Base-by-base conservation (phyloP, 2,888 invertebrate genomes). In the Orthonevra nobilis region DNA sequence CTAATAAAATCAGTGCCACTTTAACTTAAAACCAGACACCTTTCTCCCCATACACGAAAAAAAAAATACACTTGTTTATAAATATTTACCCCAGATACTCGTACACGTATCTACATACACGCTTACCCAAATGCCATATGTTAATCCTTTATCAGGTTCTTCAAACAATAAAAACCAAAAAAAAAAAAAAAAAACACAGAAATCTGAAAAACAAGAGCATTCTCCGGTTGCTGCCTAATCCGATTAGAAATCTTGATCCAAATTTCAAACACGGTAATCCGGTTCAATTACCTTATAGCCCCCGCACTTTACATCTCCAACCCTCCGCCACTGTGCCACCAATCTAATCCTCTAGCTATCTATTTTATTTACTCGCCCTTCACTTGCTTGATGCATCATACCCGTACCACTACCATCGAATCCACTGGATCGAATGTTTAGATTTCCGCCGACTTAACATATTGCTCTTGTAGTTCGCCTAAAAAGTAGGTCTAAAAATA, bases 381-480 rank as follows among this genome's bases (percentile, higher is more conserved):
- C 7, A 1, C 4, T 15, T 12, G 12, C 15, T 28, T 12, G 60
- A 30, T 61, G 48, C 60, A 68, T 44, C 44, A n/a, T n/a, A n/a
- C n/a, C n/a, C n/a, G n/a, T n/a, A n/a, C n/a, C n/a, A 75, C 20
- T 30, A n/a, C 28, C 38, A 52, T 6, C 9, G 48, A 64, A 42
- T 72, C 30, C 44, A 58, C 46, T 60, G 46, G 60, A 73, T 61
- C 38, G 32, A 73, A 79, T 79, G 79, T 79, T 79, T 73, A 68
- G 60, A 61, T 77, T 64, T 54, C 36, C 19, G 56, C 56, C 63
- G 36, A 56, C 60, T 58, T 50, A 75, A 68, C 52, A 44, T 15
- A 60, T 38, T 61, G 61, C 40, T 20, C 15, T n/a, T n/a, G n/a
- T n/a, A n/a, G n/a, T n/a, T n/a, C n/a, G n/a, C n/a, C 20, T 42